phyloP scores from a whole-genome alignment of 2,113 vertebrate genomes.

The Oncorhynchus mykiss region DNA sequence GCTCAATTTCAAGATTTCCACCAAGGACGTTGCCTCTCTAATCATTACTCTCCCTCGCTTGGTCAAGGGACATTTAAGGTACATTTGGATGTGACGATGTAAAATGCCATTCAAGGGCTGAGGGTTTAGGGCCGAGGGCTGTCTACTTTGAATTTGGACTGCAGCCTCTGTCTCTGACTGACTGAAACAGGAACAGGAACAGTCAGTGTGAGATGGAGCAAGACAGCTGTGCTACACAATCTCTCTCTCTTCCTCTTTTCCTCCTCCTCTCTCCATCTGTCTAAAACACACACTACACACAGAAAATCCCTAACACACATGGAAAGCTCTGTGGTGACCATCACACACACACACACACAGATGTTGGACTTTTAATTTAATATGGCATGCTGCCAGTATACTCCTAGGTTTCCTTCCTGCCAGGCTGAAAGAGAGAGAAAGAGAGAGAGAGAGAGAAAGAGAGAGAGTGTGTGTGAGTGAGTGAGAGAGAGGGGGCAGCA shows the following conservation, averaged over 20 bases:
- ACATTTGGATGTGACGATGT: too few species aligned
- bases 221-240: slow-evolving; percentile 27
- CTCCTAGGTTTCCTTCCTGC: slow-evolving; percentile 20
- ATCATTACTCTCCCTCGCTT: too few species aligned
- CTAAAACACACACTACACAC: slow-evolving; percentile 13
- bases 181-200: slow-evolving; percentile 4
- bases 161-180: not conserved
- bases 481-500: not conserved
- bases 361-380: slow-evolving; percentile 25
- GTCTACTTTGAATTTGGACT: not conserved
- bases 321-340: too few species aligned
- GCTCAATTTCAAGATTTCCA: too few species aligned
- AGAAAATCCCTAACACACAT: slow-evolving; percentile 17
- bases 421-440: not conserved
- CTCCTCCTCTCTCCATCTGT: slow-evolving; percentile 5
- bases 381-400: slow-evolving; percentile 39
- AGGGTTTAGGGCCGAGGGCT: too few species aligned
- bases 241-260: slow-evolving; percentile 24
- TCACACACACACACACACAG: slow-evolving; percentile 14
- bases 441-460: too few species aligned
- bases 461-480: not conserved
- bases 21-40: too few species aligned
- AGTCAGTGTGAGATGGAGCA: slow-evolving; percentile 13
- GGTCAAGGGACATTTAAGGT: too few species aligned
- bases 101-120: too few species aligned